These are phyloP conservation scores for Limenitis camilla DNA, from an alignment of 2,888 invertebrate species.

Conservation along the genomic window DNA sequence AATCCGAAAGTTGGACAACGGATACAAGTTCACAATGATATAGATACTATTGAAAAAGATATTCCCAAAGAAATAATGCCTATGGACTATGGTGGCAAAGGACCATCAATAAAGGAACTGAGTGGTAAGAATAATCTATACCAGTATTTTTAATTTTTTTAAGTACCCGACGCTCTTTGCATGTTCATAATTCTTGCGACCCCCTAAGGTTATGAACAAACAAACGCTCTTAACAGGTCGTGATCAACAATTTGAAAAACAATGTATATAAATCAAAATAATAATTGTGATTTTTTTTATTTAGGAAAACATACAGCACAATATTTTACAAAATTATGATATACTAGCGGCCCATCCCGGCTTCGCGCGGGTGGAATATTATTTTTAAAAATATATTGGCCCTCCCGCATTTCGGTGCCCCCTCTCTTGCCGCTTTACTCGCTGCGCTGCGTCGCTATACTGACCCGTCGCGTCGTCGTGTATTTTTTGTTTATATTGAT, in stretches of 20 bases:
- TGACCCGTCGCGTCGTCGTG: no score
- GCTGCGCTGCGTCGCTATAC: no score
- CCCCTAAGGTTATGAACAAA: background rate
- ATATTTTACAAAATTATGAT: no score
- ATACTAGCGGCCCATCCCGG: no score
- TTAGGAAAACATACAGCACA: no score
- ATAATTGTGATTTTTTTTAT: no score
- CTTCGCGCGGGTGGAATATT: no score
- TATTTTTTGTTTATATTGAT: no score
- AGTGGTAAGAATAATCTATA: slow-evolving; percentile 14
- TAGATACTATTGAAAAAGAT: slow-evolving; percentile 12
- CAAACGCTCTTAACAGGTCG: no score
- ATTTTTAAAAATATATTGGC: no score
- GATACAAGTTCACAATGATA: slow-evolving; percentile 19
- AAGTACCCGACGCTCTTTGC: background rate
- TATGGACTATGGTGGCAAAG: slow-evolving; percentile 35
- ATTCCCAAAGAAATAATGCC: slow-evolving; percentile 33
- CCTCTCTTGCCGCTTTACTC: no score
- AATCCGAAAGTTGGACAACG: slow-evolving; percentile 22
- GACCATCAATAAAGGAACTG: slow-evolving; percentile 18
- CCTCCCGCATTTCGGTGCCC: no score
- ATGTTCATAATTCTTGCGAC: background rate
- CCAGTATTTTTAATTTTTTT: background rate
- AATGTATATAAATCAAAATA: background rate
- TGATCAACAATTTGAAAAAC: background rate